Conservation (phyloP, 2,113 vertebrate species). For the Ardeotis arabs region DNA sequence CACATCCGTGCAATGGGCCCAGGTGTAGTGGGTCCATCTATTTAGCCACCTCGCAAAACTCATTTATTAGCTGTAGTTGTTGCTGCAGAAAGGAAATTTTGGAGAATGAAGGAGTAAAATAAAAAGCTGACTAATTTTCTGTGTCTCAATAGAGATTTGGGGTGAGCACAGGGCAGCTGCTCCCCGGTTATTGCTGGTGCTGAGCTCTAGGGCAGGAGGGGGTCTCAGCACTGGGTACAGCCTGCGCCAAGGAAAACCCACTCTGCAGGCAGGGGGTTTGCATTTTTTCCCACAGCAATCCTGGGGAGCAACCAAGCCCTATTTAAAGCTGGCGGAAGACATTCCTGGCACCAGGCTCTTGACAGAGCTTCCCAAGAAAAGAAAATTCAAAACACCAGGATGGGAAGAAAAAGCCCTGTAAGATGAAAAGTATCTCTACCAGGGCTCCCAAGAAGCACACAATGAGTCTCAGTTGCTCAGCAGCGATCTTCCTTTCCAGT, state of each 20-base stretch:
- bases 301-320: background rate
- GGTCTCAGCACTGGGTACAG: background rate
- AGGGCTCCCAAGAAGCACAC: background rate
- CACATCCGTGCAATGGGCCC: background rate
- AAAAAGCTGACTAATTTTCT: background rate
- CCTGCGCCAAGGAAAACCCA: background rate
- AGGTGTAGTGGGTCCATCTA: background rate
- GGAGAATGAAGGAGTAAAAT: background rate
- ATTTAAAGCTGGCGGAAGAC: background rate
- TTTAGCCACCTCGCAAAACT: background rate
- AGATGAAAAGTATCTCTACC: background rate
- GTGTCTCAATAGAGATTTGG: background rate
- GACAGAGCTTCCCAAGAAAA: background rate
- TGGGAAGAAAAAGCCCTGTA: background rate
- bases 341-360: background rate
- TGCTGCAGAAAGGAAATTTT: background rate
- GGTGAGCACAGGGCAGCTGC: background rate
- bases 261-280: background rate
- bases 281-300: background rate
- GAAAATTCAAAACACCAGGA: background rate
- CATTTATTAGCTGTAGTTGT: background rate
- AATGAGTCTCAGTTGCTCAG: background rate
- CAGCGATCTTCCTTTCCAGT: background rate
- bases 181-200: background rate
- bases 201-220: background rate